A percentile compares a stretch with the other conserved stretches of the same genome.
These are phyloP conservation scores for Agrilus cyanescens DNA, from an alignment of 2,888 invertebrate genomes.

Conservation along the genomic window DNA sequence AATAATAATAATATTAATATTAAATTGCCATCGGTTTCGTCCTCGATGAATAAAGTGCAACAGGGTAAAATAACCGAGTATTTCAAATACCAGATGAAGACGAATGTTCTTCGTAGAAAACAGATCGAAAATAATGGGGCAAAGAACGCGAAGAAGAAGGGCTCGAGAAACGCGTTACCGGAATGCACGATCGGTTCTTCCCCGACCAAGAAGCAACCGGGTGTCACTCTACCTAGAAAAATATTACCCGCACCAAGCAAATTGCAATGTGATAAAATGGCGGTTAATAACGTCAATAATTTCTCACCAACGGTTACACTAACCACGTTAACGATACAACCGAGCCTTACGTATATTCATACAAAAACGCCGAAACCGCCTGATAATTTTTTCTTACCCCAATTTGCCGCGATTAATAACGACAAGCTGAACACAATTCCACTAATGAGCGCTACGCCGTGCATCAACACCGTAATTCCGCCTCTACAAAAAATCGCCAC, in stretches of 20 bases:
- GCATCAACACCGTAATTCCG: constrained; percentile 30
- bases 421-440: constrained; percentile 30
- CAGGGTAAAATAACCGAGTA: constrained; percentile 78
- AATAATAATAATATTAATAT: constrained; percentile 10
- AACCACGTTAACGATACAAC: constrained; percentile 30
- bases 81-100: constrained; percentile 74
- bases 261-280: constrained; percentile 24
- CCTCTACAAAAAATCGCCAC: constrained; percentile 30
- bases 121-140: constrained; percentile 27
- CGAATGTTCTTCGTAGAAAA: constrained; percentile 32
- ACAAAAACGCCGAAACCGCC: constrained; percentile 33
- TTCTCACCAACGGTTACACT: constrained; percentile 31
- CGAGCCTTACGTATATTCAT: constrained; percentile 33
- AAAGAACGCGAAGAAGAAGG: constrained; percentile 31
- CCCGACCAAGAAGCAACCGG: constrained; percentile 25
- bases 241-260: constrained; percentile 35
- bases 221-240: constrained; percentile 31
- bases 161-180: constrained; percentile 13
- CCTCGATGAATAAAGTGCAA: constrained; percentile 27
- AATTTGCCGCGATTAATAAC: constrained; percentile 28
- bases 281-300: constrained; percentile 22
- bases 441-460: constrained; percentile 29
- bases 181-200: constrained; percentile 1
- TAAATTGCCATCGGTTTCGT: constrained; percentile 7
- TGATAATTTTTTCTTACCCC: constrained; percentile 30